Evolutionary conservation across 92 coral and sea anemone genomes (phyloP).

Genomic region (Diadumene lineata): DNA sequence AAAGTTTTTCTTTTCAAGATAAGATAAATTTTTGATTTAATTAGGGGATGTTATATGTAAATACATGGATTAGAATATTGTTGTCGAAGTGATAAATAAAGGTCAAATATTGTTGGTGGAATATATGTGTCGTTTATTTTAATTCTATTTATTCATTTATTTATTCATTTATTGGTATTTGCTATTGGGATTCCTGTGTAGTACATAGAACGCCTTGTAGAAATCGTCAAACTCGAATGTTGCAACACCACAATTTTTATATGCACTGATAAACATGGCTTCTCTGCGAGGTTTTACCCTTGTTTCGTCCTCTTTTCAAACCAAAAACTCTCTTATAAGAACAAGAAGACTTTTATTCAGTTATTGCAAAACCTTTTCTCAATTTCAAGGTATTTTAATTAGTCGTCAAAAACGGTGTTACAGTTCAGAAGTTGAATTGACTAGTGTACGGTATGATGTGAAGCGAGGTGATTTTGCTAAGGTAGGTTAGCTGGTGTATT

Average conservation of each 20-base stretch:
- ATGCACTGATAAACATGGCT: neutral
- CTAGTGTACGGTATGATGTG: slow-evolving; percentile 68
- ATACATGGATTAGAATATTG: too few species aligned
- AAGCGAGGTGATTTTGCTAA: slow-evolving; percentile 71
- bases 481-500: too few species aligned
- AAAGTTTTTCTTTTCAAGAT: too few species aligned
- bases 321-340: neutral
- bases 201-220: slow-evolving; percentile 14
- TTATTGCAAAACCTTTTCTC: neutral
- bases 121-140: too few species aligned
- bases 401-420: neutral
- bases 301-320: neutral
- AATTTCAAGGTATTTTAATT: neutral
- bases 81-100: too few species aligned
- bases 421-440: slow-evolving; percentile 57
- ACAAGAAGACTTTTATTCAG: neutral
- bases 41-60: too few species aligned
- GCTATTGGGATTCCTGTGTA: slow-evolving; percentile 23
- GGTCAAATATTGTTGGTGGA: too few species aligned
- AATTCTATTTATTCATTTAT: too few species aligned
- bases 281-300: neutral
- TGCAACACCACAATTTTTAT: neutral
- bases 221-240: neutral
- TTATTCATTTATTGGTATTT: neutral
- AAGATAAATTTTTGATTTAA: too few species aligned